These are phyloP conservation scores for Girardinus metallicus DNA, from an alignment of 2,797 vertebrate genomes.

Conservation along the genomic window DNA sequence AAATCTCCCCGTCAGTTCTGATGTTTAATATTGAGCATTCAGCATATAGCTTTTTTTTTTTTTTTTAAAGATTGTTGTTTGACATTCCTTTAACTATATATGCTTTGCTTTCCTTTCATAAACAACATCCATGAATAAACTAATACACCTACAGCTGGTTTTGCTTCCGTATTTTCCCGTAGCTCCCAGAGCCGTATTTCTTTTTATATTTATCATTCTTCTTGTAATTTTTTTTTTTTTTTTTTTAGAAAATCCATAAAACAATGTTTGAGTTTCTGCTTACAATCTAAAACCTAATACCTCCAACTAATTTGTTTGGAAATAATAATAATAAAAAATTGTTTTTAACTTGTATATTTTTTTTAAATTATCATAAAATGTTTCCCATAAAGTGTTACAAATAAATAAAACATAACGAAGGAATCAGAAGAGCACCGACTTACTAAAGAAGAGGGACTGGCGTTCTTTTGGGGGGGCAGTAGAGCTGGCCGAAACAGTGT, in stretches of 20 bases:
- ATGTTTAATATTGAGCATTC: slow-evolving; percentile 2
- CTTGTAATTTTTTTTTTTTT: slow-evolving; percentile 17
- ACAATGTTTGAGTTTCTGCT: slow-evolving; percentile 32
- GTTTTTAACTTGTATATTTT: slow-evolving; percentile 39
- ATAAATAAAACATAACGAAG: slow-evolving; percentile 43
- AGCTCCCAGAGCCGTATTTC: slow-evolving; percentile 35
- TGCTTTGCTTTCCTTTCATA: slow-evolving; percentile 4
- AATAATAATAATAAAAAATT: slow-evolving; percentile 23
- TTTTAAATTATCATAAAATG: slow-evolving; percentile 24
- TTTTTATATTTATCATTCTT: slow-evolving; percentile 50
- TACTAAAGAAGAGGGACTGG: slow-evolving; percentile 48
- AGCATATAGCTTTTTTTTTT: background rate
- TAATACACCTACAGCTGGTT: slow-evolving; percentile 41
- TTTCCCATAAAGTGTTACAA: slow-evolving; percentile 37
- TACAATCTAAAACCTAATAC: slow-evolving; percentile 19
- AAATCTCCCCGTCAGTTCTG: slow-evolving; percentile 14
- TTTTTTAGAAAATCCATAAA: slow-evolving; percentile 54
- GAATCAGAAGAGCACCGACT: slow-evolving; percentile 58
- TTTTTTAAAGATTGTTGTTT: background rate
- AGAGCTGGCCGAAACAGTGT: slow-evolving; percentile 36
- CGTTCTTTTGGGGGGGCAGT: slow-evolving; percentile 36
- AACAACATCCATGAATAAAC: slow-evolving; percentile 27
- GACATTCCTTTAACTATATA: slow-evolving; percentile 7
- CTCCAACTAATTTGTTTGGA: slow-evolving; percentile 10
- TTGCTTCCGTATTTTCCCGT: slow-evolving; percentile 29